A percentile compares a stretch with the other conserved stretches of the same genome.
phyloP scores from a whole-genome alignment of 1,140 invertebrate species.

The Brachionus koreanus region DNA sequence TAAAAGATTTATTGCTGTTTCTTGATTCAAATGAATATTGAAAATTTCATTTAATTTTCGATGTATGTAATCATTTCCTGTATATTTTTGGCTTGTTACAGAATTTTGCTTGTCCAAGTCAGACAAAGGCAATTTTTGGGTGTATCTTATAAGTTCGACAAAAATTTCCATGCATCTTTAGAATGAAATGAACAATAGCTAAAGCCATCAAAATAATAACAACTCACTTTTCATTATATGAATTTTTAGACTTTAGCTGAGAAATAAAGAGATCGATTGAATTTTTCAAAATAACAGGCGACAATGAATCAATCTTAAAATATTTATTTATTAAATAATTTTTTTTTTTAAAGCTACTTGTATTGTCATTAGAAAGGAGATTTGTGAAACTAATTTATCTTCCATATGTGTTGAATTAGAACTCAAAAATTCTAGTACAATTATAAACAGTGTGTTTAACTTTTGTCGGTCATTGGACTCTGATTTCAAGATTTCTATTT shows the following conservation, averaged over 20 bases:
- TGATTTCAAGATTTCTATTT: background rate
- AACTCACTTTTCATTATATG: slow-evolving; percentile 5
- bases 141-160: slow-evolving; percentile 6
- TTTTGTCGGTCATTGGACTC: background rate
- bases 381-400: slow-evolving; percentile 10
- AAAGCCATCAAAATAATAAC: background rate
- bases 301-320: slow-evolving; percentile 13
- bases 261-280: slow-evolving; percentile 10
- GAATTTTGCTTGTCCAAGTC: slow-evolving; percentile 18
- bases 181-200: background rate
- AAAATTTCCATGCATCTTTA: slow-evolving; percentile 31
- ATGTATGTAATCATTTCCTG: slow-evolving; percentile 17
- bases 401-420: background rate
- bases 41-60: slow-evolving; percentile 3
- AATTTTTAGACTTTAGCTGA: slow-evolving; percentile 1
- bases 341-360: background rate
- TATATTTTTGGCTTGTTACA: background rate
- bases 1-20: slow-evolving; percentile 18
- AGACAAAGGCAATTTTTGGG: slow-evolving; percentile 15
- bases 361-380: slow-evolving; percentile 8
- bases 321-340: background rate
- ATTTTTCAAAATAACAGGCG: background rate
- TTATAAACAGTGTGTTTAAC: background rate
- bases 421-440: slow-evolving; percentile 7
- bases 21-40: background rate